phyloP scores from a whole-genome alignment of 2,113 vertebrate genomes.

The Dromiciops gliroides region DNA sequence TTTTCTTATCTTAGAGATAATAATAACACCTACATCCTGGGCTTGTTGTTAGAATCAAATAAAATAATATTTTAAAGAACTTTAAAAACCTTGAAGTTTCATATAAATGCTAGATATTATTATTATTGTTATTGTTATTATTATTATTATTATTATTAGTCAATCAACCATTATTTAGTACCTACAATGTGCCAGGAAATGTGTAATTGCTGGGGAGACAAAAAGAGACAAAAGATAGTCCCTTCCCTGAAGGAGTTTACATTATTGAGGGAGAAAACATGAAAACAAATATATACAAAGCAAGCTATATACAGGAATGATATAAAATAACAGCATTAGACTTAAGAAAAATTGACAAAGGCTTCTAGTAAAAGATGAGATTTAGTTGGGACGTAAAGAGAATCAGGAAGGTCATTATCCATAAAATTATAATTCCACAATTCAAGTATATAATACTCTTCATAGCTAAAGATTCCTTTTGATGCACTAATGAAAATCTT shows the following conservation, averaged over 20 bases:
- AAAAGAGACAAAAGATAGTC: neutral
- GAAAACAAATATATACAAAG: neutral
- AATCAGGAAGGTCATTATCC: neutral
- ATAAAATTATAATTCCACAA: neutral
- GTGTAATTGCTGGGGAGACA: neutral
- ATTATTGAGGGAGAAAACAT: neutral
- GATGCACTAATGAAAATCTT: neutral
- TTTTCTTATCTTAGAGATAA: neutral
- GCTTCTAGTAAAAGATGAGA: neutral
- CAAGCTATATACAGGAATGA: neutral
- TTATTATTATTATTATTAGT: neutral
- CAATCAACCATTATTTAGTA: neutral
- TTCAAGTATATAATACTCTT: conserved; percentile 21
- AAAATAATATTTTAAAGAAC: neutral
- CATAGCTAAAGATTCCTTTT: neutral
- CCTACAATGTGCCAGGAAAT: neutral
- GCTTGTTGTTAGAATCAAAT: neutral
- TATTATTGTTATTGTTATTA: too few species aligned
- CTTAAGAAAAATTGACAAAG: neutral
- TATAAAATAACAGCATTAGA: neutral
- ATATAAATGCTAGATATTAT: too few species aligned
- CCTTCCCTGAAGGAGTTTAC: neutral
- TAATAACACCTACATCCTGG: neutral
- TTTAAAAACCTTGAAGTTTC: too few species aligned
- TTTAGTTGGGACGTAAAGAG: neutral